Conservation (phyloP, 2,113 vertebrate species). For the Thamnaconus septentrionalis region DNA sequence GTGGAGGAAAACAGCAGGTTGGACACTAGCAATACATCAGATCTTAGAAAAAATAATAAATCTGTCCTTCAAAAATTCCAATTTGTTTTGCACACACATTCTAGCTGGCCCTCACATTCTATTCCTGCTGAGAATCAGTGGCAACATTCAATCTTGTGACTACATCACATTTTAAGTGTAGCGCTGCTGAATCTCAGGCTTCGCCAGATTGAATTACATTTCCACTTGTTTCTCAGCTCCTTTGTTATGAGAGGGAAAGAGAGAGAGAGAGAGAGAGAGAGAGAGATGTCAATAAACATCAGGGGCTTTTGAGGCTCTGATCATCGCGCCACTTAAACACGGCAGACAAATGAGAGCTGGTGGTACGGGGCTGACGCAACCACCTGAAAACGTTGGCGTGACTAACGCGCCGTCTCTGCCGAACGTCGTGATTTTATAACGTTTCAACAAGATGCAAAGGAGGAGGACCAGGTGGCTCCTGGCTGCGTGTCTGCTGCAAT, state of each 20-base stretch:
- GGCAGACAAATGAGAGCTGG: slow-evolving; percentile 47
- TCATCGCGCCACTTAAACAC: slow-evolving; percentile 47
- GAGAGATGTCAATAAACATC: slow-evolving; percentile 48
- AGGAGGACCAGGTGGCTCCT: neutral
- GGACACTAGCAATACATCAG: too few species aligned
- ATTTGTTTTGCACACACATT: too few species aligned
- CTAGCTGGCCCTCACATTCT: too few species aligned
- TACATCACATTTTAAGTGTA: too few species aligned
- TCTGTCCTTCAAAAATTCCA: too few species aligned
- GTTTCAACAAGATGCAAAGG: slow-evolving; percentile 12
- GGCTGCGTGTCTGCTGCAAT: neutral
- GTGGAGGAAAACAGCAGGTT: too few species aligned
- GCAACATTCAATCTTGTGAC: too few species aligned
- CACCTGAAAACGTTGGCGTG: slow-evolving; percentile 58
- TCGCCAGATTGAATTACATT: slow-evolving; percentile 19
- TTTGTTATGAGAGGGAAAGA: neutral
- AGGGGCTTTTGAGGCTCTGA: slow-evolving; percentile 55
- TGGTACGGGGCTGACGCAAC: slow-evolving; percentile 63
- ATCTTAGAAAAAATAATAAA: too few species aligned
- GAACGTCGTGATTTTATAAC: slow-evolving; percentile 41
- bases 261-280: too few species aligned
- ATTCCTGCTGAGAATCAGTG: too few species aligned
- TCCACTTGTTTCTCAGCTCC: slow-evolving; percentile 7
- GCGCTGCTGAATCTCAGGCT: neutral
- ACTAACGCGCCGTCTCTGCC: slow-evolving; percentile 29